phyloP scores from a whole-genome alignment of 2,113 vertebrate species.

The Helogale parvula region DNA sequence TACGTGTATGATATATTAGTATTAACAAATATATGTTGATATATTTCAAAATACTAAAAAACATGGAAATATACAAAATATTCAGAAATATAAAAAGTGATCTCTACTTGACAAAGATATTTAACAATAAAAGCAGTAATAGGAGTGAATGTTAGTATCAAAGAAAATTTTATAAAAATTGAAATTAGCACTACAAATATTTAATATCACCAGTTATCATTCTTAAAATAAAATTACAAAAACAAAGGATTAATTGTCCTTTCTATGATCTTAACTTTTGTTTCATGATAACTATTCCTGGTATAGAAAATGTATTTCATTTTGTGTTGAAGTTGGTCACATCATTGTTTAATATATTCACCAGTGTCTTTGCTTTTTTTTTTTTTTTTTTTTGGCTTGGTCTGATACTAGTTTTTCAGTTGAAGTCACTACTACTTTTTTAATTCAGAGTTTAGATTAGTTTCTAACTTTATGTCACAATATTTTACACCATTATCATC shows the following conservation, averaged over 20 bases:
- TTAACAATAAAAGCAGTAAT: background rate
- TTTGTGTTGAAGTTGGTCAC: background rate
- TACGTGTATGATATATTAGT: background rate
- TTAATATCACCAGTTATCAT: background rate
- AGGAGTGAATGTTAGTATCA: background rate
- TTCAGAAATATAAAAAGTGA: background rate
- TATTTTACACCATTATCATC: background rate
- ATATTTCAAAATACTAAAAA: background rate
- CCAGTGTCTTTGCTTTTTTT: background rate
- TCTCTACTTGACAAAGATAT: background rate
- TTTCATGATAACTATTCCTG: background rate
- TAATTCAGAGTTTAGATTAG: background rate
- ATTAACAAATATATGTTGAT: background rate
- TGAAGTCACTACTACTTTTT: background rate
- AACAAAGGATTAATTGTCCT: background rate
- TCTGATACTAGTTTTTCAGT: background rate
- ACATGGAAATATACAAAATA: background rate
- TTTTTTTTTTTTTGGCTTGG: background rate
- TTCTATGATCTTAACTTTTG: background rate
- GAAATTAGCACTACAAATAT: background rate
- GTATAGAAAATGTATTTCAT: background rate
- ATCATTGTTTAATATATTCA: background rate
- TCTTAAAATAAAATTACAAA: background rate
- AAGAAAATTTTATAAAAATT: background rate
- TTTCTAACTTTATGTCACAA: background rate